Conservation (phyloP, 2,888 invertebrate species). For the Resseliella maxima region DNA sequence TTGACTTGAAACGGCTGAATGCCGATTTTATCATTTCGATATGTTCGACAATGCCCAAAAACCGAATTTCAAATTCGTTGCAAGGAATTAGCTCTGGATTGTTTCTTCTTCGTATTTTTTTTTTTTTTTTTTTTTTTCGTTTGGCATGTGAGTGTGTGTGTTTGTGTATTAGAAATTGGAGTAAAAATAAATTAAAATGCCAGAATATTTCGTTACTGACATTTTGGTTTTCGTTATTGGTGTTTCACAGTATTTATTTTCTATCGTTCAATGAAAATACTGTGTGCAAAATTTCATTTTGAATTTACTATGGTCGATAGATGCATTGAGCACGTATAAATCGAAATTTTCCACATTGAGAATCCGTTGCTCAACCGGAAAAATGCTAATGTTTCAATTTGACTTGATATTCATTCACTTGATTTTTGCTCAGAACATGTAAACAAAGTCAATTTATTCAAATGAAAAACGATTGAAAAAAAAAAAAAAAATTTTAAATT, state of each 20-base stretch:
- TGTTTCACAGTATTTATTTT: background rate
- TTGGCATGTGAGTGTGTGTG: too few relatives aligned
- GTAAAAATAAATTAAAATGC: background rate
- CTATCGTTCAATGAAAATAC: background rate
- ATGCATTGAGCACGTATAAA: background rate
- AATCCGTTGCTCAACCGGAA: background rate
- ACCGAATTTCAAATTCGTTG: background rate
- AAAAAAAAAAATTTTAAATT: too few relatives aligned
- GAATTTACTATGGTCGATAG: background rate
- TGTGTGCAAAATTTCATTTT: background rate
- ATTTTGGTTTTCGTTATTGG: background rate
- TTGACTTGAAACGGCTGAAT: background rate
- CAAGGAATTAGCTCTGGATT: background rate
- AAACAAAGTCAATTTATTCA: background rate
- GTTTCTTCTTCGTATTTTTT: background rate
- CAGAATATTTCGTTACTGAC: slow-evolving; percentile 23
- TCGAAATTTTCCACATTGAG: background rate
- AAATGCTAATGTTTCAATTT: slow-evolving; percentile 28
- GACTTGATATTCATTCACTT: background rate
- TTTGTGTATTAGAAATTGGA: background rate
- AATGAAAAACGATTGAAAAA: background rate
- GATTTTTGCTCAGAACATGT: background rate
- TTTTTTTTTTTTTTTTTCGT: too few relatives aligned
- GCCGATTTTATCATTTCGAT: background rate
- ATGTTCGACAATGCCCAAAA: background rate